Base-by-base conservation (phyloP, 2,113 vertebrate species). In the Pavo muticus region DNA sequence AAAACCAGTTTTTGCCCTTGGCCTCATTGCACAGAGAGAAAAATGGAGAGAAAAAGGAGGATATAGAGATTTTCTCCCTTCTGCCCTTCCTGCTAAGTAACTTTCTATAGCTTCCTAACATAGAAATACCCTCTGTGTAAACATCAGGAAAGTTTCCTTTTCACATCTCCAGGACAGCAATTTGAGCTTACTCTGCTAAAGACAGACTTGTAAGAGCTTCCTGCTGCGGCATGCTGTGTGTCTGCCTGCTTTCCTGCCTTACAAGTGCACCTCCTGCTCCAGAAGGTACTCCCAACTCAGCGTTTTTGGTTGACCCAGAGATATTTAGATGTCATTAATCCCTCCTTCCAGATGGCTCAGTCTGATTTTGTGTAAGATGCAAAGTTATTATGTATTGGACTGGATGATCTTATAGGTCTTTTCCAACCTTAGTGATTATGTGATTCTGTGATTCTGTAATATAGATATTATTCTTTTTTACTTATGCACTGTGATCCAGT, bases 51-150 rank as follows among this genome's bases (percentile, higher is more conserved):
- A 47, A 84, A 61, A 70, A 54, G 5, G 2, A 18, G 29, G 12
- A 47, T 14, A 59, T 25, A 52, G 87, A 61, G 73, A 59, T 6
- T 2, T 79, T 76, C 14, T 73, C 11, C 15, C 16, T 71, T 60
- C 19, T 61, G 4, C 19, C 9, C 71, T 69, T 25, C 52, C 21
- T 83, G 15, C 5, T 75, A 8, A 78, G 19, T 9, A 70, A 8
- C 7, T 61, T 16, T 59, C 5, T 25, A 2, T 3, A 70, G 3
- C 6, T 78, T 18, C 39, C 37, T 76, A 20, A 11, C 29, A 39
- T 19, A 64, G 37, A 40, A 69, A 65, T 50, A 6, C 2, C 1
- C 1, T 21, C 2, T 7, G 3, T 9, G 4, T 4, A 10, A 29
- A 72, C 27, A 82, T 4, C 32, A 79, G 14, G 44, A 72, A 75